Evolutionary conservation across 2,113 vertebrate genomes (phyloP).

Genomic region (Pelecanus crispus): DNA sequence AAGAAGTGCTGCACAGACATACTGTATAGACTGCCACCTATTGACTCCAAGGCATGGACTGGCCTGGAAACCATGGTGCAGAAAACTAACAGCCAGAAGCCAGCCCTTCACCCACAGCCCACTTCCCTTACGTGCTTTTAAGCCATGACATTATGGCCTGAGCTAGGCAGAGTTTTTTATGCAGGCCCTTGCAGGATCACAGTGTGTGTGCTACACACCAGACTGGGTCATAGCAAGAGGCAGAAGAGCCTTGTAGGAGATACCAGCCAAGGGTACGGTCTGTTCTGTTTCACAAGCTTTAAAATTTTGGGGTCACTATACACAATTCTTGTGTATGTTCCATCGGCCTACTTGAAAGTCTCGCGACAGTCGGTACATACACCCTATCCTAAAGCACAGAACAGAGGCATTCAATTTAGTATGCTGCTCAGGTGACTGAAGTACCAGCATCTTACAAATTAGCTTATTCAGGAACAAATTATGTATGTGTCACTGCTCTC

Average conservation of each 20-base stretch:
- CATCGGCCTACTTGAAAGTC: background rate
- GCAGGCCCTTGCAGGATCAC: background rate
- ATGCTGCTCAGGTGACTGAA: background rate
- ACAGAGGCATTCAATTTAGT: background rate
- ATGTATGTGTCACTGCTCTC: background rate
- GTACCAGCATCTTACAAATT: background rate
- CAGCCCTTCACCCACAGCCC: background rate
- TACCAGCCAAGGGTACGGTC: background rate
- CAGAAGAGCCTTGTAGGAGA: background rate
- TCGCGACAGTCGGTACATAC: background rate
- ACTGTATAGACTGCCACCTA: background rate
- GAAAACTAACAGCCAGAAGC: background rate
- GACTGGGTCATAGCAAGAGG: background rate
- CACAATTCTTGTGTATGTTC: background rate
- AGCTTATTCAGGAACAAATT: constrained; percentile 22
- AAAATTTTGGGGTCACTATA: background rate
- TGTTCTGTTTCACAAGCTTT: background rate
- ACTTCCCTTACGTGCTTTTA: background rate
- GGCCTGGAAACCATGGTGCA: background rate
- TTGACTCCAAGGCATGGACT: background rate
- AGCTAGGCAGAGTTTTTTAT: background rate
- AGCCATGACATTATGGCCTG: rapidly evolving
- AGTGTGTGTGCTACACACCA: rapidly evolving
- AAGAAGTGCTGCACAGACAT: background rate
- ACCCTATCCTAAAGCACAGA: background rate